phyloP scores from a whole-genome alignment of 2,797 vertebrate genomes.

The Alfaro cultratus region DNA sequence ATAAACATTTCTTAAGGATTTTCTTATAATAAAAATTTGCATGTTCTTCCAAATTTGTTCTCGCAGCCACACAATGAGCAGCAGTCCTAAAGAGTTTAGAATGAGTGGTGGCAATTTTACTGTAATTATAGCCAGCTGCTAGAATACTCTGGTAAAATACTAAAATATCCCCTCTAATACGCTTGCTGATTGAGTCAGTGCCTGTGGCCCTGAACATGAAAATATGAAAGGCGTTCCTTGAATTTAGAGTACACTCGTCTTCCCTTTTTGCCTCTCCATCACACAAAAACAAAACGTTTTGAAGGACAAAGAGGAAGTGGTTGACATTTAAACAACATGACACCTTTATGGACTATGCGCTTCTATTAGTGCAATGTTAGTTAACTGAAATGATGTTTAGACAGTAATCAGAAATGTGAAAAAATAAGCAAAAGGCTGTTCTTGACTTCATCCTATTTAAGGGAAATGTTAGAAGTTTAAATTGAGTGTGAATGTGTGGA shows the following conservation, averaged over 20 bases:
- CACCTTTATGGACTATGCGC: neutral
- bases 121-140: conserved; percentile 15
- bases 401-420: neutral
- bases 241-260: neutral
- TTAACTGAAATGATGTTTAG: neutral
- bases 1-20: neutral
- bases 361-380: neutral
- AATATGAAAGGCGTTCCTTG: neutral
- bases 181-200: neutral
- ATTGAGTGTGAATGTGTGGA: conserved; percentile 20
- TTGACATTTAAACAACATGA: neutral
- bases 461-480: conserved; percentile 12
- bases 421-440: neutral
- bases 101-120: conserved; percentile 1
- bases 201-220: neutral
- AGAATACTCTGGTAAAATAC: neutral
- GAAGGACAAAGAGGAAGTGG: neutral
- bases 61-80: neutral
- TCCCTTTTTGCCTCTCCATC: neutral
- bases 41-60: neutral
- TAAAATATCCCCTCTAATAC: neutral
- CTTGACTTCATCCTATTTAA: neutral
- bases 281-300: neutral
- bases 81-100: neutral
- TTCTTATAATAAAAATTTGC: neutral